These are phyloP conservation scores for Leptinotarsa rubiginosa DNA, from an alignment of 2,888 invertebrate species.

Conservation along the genomic window DNA sequence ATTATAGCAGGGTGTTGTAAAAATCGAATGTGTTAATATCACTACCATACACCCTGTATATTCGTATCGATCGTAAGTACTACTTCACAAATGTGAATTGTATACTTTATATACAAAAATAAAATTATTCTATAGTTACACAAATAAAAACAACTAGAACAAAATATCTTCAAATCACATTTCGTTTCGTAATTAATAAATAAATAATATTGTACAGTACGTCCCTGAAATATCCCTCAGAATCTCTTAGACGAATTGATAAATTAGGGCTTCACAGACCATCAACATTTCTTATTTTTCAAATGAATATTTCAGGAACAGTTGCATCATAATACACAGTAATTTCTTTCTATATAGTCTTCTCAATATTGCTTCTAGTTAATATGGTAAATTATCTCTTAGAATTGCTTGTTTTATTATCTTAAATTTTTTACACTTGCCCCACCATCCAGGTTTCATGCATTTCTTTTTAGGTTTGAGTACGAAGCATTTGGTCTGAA, in stretches of 20 bases:
- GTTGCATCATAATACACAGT: slow-evolving; percentile 24
- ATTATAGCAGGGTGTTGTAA: neutral
- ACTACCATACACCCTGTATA: slow-evolving; percentile 8
- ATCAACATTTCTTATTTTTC: neutral
- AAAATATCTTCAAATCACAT: slow-evolving; percentile 41
- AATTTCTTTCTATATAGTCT: slow-evolving; percentile 11
- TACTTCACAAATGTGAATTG: slow-evolving; percentile 25
- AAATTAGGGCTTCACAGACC: no score
- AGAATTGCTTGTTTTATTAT: slow-evolving; percentile 79
- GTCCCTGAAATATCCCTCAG: slow-evolving; percentile 2
- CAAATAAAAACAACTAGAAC: slow-evolving; percentile 38
- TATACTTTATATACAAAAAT: slow-evolving; percentile 44
- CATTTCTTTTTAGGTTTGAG: slow-evolving; percentile 84
- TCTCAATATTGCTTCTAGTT: slow-evolving; percentile 35
- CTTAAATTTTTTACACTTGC: slow-evolving; percentile 78
- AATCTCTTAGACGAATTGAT: neutral
- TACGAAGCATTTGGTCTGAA: slow-evolving; percentile 94
- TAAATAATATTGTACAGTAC: slow-evolving; percentile 32
- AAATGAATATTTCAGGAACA: slow-evolving; percentile 11
- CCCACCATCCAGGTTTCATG: slow-evolving; percentile 82
- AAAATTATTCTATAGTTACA: slow-evolving; percentile 43
- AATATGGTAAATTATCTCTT: slow-evolving; percentile 80
- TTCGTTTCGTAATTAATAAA: slow-evolving; percentile 35
- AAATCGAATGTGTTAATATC: slow-evolving; percentile 10
- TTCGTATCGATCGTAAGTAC: slow-evolving; percentile 24